Evolutionary conservation across 2,888 invertebrate genomes (phyloP).

Genomic region (Mactromeris polynyma): DNA sequence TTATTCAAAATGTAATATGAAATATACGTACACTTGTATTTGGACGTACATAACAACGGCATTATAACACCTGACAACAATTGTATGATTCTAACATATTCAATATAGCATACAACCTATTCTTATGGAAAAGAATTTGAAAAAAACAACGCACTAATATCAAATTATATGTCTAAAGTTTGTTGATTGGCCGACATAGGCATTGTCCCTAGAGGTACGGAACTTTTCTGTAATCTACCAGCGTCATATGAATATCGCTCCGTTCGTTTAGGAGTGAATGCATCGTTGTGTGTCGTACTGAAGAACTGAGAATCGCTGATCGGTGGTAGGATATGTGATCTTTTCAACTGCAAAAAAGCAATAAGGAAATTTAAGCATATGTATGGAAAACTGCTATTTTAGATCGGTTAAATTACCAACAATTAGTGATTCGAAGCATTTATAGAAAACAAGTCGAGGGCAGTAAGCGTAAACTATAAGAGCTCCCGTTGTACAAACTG

Average conservation of each 20-base stretch:
- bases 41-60: not conserved
- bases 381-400: too few species aligned
- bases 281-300: constrained; percentile 82
- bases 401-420: too few species aligned
- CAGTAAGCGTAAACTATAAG: too few species aligned
- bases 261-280: constrained; percentile 79
- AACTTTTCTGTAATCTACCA: constrained; percentile 82
- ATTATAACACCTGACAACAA: not conserved
- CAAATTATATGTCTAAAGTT: constrained; percentile 23
- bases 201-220: constrained; percentile 84
- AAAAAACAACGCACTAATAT: not conserved
- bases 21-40: too few species aligned
- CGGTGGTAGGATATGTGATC: constrained; percentile 82
- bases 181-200: not conserved
- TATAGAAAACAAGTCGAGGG: too few species aligned
- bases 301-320: constrained; percentile 76
- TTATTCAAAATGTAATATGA: too few species aligned
- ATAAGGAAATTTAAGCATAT: not conserved
- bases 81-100: not conserved
- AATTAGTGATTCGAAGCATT: too few species aligned
- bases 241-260: constrained; percentile 75
- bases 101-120: not conserved
- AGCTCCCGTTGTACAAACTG: too few species aligned
- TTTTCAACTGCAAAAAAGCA: constrained; percentile 77
- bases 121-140: not conserved